Evolutionary conservation across 1,140 invertebrate species (phyloP).

Genomic region (Magallana angulata): DNA sequence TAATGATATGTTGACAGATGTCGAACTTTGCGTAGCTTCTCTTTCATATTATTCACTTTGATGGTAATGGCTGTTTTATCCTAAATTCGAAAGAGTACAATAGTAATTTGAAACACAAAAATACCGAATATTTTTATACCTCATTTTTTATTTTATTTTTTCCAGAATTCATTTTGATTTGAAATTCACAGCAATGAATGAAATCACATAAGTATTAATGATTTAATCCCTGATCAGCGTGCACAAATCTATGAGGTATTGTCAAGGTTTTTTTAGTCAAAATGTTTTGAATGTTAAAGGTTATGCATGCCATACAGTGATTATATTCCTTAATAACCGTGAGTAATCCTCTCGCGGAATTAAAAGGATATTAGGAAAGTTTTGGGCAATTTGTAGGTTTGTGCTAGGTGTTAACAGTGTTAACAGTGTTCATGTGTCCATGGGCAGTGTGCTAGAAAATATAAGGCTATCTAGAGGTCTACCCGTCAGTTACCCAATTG

Average conservation of each 20-base stretch:
- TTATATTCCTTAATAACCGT: conserved; percentile 11
- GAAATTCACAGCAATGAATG: too few relatives aligned
- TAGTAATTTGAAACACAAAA: too few relatives aligned
- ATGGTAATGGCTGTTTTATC: too few relatives aligned
- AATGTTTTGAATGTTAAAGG: not conserved
- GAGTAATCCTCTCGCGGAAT: not conserved
- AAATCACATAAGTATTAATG: too few relatives aligned
- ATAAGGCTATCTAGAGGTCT: not conserved
- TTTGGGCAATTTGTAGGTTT: not conserved
- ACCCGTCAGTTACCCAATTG: conserved; percentile 27
- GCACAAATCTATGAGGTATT: too few relatives aligned
- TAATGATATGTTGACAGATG: not conserved
- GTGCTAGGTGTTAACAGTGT: conserved; percentile 29
- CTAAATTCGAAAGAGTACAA: too few relatives aligned
- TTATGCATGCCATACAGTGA: not conserved
- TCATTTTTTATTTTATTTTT: too few relatives aligned
- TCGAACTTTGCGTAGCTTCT: not conserved
- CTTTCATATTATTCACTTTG: too few relatives aligned
- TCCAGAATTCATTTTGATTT: too few relatives aligned
- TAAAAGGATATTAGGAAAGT: conserved; percentile 17
- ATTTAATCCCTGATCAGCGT: too few relatives aligned
- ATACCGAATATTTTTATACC: too few relatives aligned
- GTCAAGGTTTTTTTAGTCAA: too few relatives aligned
- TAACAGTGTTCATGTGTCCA: conserved; percentile 30
- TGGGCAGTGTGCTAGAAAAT: conserved; percentile 23